Conservation (phyloP, 2,888 invertebrate genomes). For the Tigriopus californicus region DNA sequence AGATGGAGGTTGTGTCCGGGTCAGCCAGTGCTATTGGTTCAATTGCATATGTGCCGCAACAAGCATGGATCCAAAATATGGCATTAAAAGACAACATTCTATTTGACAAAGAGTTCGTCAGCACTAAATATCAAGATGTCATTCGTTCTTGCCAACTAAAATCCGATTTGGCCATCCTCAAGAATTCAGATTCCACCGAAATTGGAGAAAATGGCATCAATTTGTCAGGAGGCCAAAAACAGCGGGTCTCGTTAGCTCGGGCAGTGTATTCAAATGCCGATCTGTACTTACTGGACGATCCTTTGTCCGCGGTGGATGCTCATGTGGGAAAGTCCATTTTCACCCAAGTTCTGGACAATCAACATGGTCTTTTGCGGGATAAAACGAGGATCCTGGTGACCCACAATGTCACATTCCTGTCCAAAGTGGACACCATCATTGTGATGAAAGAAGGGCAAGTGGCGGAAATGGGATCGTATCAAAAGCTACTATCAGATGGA, state of each 20-base stretch:
- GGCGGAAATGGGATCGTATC: conserved; percentile 74
- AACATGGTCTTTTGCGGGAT: conserved; percentile 40
- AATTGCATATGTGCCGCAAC: conserved; percentile 72
- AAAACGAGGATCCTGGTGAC: conserved; percentile 85
- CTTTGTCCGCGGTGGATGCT: conserved; percentile 80
- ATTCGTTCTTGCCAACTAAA: conserved; percentile 76
- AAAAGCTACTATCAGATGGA: conserved; percentile 59
- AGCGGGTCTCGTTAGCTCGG: conserved; percentile 70
- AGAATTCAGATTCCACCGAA: conserved; percentile 86
- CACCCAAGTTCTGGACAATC: conserved; percentile 70
- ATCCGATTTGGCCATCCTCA: conserved; percentile 77
- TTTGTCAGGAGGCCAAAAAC: conserved; percentile 76
- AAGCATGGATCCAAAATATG: conserved; percentile 96
- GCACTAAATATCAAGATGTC: conserved; percentile 51
- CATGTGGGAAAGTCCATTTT: conserved; percentile 97
- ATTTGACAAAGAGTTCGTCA: conserved; percentile 58
- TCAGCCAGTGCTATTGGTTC: conserved; percentile 28
- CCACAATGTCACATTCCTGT: conserved; percentile 79
- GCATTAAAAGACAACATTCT: conserved; percentile 79
- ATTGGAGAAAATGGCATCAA: conserved; percentile 93
- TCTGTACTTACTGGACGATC: conserved; percentile 85
- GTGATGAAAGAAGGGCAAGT: conserved; percentile 72
- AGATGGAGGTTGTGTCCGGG: conserved; percentile 27
- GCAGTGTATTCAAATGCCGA: conserved; percentile 76
- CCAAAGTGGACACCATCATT: conserved; percentile 70